Conservation (phyloP, 2,113 vertebrate species). For the Psettodes erumei region DNA sequence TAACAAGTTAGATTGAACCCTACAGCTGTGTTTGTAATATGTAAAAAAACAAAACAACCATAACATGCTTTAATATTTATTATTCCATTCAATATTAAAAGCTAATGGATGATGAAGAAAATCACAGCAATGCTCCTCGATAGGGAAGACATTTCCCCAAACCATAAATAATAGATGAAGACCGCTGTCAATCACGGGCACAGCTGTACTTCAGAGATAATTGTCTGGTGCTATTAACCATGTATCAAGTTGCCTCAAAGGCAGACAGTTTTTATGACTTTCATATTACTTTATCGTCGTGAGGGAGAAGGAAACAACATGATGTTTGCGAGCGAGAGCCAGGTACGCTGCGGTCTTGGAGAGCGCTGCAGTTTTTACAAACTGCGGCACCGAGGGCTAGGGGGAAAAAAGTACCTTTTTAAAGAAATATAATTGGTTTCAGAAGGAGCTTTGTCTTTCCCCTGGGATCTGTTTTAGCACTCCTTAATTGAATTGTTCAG, state of each 20-base stretch:
- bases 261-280: conserved; percentile 23
- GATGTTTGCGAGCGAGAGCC: conserved; percentile 3
- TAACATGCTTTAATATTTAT: conserved; percentile 48
- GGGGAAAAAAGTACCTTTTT: conserved; percentile 34
- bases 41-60: conserved; percentile 15
- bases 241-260: conserved; percentile 47
- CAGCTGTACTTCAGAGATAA: conserved; percentile 67
- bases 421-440: conserved; percentile 49
- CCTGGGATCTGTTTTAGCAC: conserved; percentile 27
- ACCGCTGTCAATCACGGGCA: conserved; percentile 67
- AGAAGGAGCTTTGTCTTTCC: conserved; percentile 47
- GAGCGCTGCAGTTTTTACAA: conserved; percentile 16
- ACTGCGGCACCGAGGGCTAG: conserved; percentile 1
- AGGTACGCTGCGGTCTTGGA: conserved; percentile 21
- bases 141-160: conserved; percentile 60
- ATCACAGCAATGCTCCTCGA: conserved; percentile 50
- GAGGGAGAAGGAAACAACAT: background rate
- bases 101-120: conserved; percentile 45
- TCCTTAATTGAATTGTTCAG: conserved; percentile 28
- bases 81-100: conserved; percentile 64
- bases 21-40: conserved; percentile 18
- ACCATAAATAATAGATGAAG: conserved; percentile 76
- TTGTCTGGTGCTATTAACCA: conserved; percentile 57
- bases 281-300: conserved; percentile 37
- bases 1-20: conserved; percentile 23